Evolutionary conservation across 2,113 vertebrate genomes (phyloP), one percentile per base, ranked within the genome.

Genomic region (Raphicerus campestris): DNA sequence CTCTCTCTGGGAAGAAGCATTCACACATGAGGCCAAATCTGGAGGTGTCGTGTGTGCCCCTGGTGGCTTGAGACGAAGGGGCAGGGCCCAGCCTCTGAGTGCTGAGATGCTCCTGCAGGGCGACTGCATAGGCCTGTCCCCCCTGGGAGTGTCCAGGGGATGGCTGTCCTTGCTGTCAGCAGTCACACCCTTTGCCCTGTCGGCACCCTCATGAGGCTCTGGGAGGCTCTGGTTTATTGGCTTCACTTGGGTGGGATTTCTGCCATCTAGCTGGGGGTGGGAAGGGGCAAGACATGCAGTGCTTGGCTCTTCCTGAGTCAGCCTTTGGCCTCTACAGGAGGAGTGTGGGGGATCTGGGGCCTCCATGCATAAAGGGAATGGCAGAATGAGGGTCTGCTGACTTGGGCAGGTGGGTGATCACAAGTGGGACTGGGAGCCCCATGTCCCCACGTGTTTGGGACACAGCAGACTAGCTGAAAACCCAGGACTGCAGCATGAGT

Each of bases 291-390:
- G 35, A 9, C 5, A 16, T 11, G 26, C 24, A 19, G 35, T 1
- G 3, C 47, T 32, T 78, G 45, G 85, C 88, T 60, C 0, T 15
- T 20, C 42, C 7, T 14, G 2, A 2, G 6, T 22, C 1, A 0
- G 78, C 58, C 35, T 35, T 39, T 3, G 42, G 22, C 45, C 81
- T 10, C 47, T 30, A 47, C 7, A n/a, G 32, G 19, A 49, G 80
- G 8, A 53, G 1, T 20, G 3, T 4, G 6, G 39, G 70, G 35
- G 11, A 26, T 24, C 39, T 26, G 22, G 22, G 70, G 39, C 11
- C 11, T 75, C 70, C 11, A 51, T 10, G 3, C 70, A 42, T 42
- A 42, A 42, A 42, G 39, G 39, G 39, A 75, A 75, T 22, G 39
- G 11, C 28, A 10, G 10, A 30, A 20, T n/a, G 73, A 32, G 70